A percentile compares a stretch with the other conserved stretches of the same genome.
Evolutionary conservation across 2,113 vertebrate species (phyloP).

Genomic region (Oceanites oceanicus): DNA sequence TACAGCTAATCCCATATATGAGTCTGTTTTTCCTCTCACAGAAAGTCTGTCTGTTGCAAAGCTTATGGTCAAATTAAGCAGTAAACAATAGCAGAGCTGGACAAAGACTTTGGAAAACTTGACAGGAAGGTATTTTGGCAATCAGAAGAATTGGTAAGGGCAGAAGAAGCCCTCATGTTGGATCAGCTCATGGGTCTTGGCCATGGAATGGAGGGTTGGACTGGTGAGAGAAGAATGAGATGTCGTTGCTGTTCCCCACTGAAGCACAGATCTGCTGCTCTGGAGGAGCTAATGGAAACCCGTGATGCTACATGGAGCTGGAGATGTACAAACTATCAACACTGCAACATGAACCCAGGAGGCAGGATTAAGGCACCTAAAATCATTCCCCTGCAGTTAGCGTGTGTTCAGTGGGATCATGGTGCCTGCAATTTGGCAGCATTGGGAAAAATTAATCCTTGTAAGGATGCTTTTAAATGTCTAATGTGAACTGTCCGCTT

Average conservation of each 20-base stretch:
- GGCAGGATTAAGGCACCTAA: background rate
- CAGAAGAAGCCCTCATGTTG: background rate
- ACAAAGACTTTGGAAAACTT: background rate
- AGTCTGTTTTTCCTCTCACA: background rate
- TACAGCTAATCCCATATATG: background rate
- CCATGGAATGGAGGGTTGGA: background rate
- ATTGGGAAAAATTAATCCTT: background rate
- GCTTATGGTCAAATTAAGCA: background rate
- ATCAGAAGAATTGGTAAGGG: background rate
- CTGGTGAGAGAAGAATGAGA: background rate
- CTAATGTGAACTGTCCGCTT: background rate
- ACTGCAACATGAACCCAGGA: accelerated
- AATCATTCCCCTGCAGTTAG: background rate
- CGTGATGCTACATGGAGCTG: background rate
- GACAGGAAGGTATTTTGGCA: background rate
- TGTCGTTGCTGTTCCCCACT: background rate
- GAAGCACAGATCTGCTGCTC: background rate
- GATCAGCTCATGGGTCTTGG: background rate
- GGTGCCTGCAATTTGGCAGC: background rate
- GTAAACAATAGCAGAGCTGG: background rate
- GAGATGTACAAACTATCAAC: background rate
- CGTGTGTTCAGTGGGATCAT: background rate
- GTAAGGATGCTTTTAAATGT: background rate
- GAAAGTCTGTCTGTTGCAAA: background rate
- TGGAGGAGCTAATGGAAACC: background rate